These are phyloP conservation scores for Parapristionchus giblindavisi DNA, from an alignment of 2,888 invertebrate species.

Conservation along the genomic window DNA sequence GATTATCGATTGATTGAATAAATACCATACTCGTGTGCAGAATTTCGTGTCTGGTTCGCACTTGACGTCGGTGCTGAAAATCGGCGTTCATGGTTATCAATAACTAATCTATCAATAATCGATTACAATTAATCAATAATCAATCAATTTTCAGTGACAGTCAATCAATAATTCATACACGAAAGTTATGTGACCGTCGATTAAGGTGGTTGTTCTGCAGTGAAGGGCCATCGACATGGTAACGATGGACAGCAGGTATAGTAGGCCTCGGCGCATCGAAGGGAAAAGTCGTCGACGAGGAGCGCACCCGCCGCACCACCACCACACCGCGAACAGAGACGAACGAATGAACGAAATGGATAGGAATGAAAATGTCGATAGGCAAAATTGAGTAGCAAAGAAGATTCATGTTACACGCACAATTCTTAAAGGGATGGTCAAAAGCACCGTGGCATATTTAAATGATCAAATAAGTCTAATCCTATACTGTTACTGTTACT, in stretches of 20 bases:
- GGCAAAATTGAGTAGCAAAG: not conserved
- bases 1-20: not conserved
- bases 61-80: not conserved
- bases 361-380: constrained; percentile 3
- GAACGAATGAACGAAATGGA: constrained; percentile 13
- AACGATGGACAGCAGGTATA: constrained; percentile 13
- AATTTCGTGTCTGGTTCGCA: not conserved
- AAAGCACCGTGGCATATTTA: too few species aligned
- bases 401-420: too few species aligned
- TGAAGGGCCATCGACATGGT: not conserved
- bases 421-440: not conserved
- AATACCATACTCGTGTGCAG: constrained; percentile 1
- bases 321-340: constrained; percentile 12
- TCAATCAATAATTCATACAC: too few species aligned
- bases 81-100: not conserved
- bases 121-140: not conserved
- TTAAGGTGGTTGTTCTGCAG: not conserved
- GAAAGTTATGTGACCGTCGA: not conserved
- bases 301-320: too few species aligned
- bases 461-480: too few species aligned
- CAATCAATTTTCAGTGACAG: too few species aligned
- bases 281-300: too few species aligned
- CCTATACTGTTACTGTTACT: not conserved
- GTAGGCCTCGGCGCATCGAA: not conserved
- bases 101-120: not conserved